phyloP scores from a whole-genome alignment of 2,888 invertebrate species.

The Disparrhopalites patrizii region DNA sequence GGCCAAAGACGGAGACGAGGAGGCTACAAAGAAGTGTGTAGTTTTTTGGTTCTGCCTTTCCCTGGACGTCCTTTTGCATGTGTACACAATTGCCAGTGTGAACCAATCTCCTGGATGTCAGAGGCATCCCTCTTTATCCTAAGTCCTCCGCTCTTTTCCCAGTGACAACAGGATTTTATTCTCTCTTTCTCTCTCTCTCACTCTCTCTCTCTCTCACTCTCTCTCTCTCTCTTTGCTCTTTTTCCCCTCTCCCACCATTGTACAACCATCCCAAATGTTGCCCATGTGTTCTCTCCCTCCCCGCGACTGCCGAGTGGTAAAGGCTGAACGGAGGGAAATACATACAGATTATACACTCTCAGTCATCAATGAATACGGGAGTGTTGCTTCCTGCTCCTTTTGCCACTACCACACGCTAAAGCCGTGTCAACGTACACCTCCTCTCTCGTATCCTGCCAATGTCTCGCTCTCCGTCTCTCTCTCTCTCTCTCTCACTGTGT shows the following conservation, averaged over 20 bases:
- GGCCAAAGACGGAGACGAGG: too few species aligned
- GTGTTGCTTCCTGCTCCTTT: constrained; percentile 11
- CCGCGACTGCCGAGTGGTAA: background rate
- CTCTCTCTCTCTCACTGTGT: too few species aligned
- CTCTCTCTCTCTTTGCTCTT: background rate
- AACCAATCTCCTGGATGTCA: constrained; percentile 1
- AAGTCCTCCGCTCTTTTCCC: background rate
- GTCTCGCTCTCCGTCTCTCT: background rate
- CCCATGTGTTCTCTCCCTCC: constrained; percentile 21
- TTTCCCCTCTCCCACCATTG: background rate
- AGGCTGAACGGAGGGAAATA: background rate
- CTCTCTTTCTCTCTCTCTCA: background rate
- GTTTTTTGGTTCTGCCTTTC: constrained; percentile 6
- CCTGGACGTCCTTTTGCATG: background rate
- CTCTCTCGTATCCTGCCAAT: constrained; percentile 2
- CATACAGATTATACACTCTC: background rate
- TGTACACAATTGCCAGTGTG: constrained; percentile 9
- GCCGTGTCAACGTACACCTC: constrained; percentile 4
- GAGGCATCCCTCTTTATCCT: background rate
- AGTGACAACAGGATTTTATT: constrained; percentile 1
- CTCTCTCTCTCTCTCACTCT: background rate
- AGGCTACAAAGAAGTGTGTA: too few species aligned
- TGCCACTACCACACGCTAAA: background rate
- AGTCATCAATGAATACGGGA: constrained; percentile 23
- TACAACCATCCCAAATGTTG: constrained; percentile 20